These are phyloP conservation scores for Philantomba maxwellii DNA, from an alignment of 2,113 vertebrate species.

Conservation along the genomic window DNA sequence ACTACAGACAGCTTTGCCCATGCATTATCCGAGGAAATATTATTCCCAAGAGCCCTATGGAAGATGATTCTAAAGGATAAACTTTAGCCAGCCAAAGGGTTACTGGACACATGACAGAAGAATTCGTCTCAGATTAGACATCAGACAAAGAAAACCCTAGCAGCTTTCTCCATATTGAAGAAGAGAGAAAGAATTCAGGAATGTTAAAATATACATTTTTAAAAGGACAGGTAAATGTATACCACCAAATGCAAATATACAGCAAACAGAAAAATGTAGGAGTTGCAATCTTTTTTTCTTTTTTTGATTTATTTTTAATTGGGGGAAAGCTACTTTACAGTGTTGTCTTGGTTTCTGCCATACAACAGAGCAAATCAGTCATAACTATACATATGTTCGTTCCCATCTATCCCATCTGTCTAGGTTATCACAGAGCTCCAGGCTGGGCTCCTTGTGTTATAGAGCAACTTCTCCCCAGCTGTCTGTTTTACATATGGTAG, in stretches of 20 bases:
- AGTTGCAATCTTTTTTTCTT: neutral
- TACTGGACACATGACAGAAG: neutral
- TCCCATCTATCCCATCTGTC: neutral
- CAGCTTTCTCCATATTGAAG: neutral
- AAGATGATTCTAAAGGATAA: neutral
- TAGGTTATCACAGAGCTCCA: neutral
- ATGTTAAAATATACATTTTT: neutral
- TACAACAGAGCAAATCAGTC: neutral
- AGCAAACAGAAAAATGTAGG: neutral
- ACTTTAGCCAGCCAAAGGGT: neutral
- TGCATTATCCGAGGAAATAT: neutral
- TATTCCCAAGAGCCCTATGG: neutral
- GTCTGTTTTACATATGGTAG: neutral
- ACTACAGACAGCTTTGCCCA: neutral
- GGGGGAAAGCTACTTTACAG: neutral
- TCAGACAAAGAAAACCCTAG: neutral
- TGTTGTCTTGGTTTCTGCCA: neutral
- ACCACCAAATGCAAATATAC: neutral
- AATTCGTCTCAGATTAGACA: neutral
- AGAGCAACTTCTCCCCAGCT: neutral
- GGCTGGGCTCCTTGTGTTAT: neutral
- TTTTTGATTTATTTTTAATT: neutral
- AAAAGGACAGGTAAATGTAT: neutral
- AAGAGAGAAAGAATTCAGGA: neutral
- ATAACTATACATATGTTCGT: neutral